Base-by-base conservation (phyloP, 2,797 vertebrate genomes). In the Gobionotothen gibberifrons region DNA sequence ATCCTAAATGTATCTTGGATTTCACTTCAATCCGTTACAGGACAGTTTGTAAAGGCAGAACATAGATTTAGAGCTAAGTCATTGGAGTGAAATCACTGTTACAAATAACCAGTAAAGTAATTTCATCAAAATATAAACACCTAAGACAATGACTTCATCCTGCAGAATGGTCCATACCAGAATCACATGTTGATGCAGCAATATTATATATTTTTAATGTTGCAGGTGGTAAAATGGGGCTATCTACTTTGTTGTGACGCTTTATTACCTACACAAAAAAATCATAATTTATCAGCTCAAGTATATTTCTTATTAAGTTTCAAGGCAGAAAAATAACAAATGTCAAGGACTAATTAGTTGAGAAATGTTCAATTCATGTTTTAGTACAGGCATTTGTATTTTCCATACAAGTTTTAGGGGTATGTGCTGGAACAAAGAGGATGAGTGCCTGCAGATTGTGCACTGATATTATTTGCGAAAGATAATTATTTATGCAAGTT, bases 351-450 rank as follows among this genome's bases (percentile, higher is more conserved):
- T 32, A 60, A 43, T 26, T 0, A 65, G 19, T 43, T 59, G 29
- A 21, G 26, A 42, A 3, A 15, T 46, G 6, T 3, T 58, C 6
- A 9, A 19, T 65, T 60, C 5, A 53, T 42, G 17, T 62, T 42
- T 32, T 46, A 57, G 11, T 16, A 12, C 14, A 76, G 19, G 4
- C 11, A 54, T 51, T n/a, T 69, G 55, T 51, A 43, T 63, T 61
- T 22, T 43, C 3, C 22, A 16, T 36, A 43, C 9, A n/a, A 39
- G 14, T 22, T 51, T 11, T 9, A 49, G 36, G 22, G 12, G 0
- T 57, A 6, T 44, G 14, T 63, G 53, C 53, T 47, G 46, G 56
- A 56, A 42, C 9, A 15, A 36, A 61, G 26, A 11, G 36, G 15
- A 36, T 29, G 26, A 39, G 39, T 7, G 9, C 26, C 47, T 68